Evolutionary conservation across 2,888 invertebrate species (phyloP).

Genomic region (Pogonocherus hispidulus): DNA sequence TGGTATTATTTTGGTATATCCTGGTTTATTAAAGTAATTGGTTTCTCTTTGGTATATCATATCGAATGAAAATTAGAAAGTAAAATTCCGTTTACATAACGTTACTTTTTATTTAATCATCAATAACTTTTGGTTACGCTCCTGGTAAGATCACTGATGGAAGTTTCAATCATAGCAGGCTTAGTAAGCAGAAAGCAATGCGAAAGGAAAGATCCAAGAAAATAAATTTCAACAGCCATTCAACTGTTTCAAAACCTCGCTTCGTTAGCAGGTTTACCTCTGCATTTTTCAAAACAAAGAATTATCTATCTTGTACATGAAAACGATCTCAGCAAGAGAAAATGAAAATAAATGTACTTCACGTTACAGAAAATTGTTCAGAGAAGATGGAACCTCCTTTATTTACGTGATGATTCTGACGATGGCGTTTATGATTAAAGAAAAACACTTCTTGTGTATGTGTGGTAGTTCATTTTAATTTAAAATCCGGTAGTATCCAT

Average conservation of each 20-base stretch:
- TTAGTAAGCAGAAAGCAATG: constrained; percentile 27
- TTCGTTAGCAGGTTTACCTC: constrained; percentile 24
- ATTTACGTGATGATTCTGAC: too few species aligned
- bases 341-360: neutral
- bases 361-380: neutral
- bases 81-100: too few species aligned
- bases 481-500: too few species aligned
- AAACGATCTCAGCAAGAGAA: neutral
- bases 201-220: constrained; percentile 39
- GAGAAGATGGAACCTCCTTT: too few species aligned
- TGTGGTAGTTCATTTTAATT: too few species aligned
- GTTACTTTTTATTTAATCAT: too few species aligned
- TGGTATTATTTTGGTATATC: too few species aligned
- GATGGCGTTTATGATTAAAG: too few species aligned
- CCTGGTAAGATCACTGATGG: neutral
- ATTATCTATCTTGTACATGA: constrained; percentile 2
- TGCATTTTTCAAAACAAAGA: constrained; percentile 6
- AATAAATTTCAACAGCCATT: constrained; percentile 45
- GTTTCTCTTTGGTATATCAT: too few species aligned
- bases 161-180: constrained; percentile 25
- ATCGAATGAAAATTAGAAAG: too few species aligned
- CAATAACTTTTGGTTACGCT: neutral
- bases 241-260: constrained; percentile 30
- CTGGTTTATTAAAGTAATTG: too few species aligned
- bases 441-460: too few species aligned